phyloP scores from a whole-genome alignment of 2,888 invertebrate genomes.

The Apotomis betuletana region DNA sequence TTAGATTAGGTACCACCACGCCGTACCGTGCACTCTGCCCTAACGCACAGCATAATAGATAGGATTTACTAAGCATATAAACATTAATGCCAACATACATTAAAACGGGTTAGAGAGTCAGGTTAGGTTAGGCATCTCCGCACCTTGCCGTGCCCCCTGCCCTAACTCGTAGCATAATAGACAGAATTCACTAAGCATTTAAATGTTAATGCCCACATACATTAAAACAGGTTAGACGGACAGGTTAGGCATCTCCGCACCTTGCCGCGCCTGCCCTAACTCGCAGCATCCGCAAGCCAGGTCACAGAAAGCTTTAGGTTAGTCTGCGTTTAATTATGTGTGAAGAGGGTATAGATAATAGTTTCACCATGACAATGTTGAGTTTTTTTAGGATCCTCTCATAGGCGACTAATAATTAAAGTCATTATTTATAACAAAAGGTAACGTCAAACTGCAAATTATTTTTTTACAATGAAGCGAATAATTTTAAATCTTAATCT shows the following conservation, averaged over 20 bases:
- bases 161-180: neutral
- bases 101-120: neutral
- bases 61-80: neutral
- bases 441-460: too few relatives aligned
- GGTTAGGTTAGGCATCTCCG: neutral
- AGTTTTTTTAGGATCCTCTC: too few relatives aligned
- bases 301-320: neutral
- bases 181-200: neutral
- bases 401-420: too few relatives aligned
- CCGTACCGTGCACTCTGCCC: constrained; percentile 1
- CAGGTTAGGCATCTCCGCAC: neutral
- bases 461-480: too few relatives aligned
- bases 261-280: neutral
- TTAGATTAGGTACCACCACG: neutral
- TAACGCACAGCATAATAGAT: neutral
- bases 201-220: constrained; percentile 3
- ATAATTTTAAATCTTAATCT: too few relatives aligned
- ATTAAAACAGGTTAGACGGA: neutral
- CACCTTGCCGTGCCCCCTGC: constrained; percentile 5
- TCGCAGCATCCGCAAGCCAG: constrained; percentile 3
- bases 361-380: too few relatives aligned
- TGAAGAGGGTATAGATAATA: neutral
- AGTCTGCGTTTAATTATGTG: neutral
- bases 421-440: too few relatives aligned
- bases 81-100: constrained; percentile 7